Base-by-base conservation (phyloP, 92 coral and sea anemone species). In the Palythoa grandis region DNA sequence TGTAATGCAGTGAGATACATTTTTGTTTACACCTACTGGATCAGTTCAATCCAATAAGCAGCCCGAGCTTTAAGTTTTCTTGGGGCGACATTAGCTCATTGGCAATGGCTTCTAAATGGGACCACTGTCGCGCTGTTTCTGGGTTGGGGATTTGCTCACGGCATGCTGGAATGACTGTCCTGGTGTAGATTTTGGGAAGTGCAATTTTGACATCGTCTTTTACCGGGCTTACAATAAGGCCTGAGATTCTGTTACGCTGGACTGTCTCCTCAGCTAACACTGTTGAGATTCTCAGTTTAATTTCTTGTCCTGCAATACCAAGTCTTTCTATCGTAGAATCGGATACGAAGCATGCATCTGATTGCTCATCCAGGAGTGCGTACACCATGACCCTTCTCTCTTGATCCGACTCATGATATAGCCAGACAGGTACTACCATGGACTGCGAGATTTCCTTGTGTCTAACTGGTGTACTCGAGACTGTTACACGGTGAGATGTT, bases 101-200 rank as follows among this genome's bases (percentile, higher is more conserved):
- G 14, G 94, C 79, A 40, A 91, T 88, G 67, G 74, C 85, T 58
- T 20, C 61, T 72, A 82, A 67, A 67, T 67, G 72, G 39, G 15
- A 24, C 37, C 72, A 67, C 72, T 67, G 72, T 16, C 83, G 85
- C 2, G 93, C 93, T 35, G 88, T 29, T 60, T 92, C 93, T 13
- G 88, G 95, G 76, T 89, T 89, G 15, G 95, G 95, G 25, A 92
- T 92, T 69, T 92, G 92, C 8, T 74, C 79, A 4, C 89, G 88
- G 29, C 86, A 50, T 12, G 88, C 92, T 19, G 95, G 93, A 25
- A 87, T 89, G 70, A 68, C 67, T 20, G 65, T 48, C 66, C 89
- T 84, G 54, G 91, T 83, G 65, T 84, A 91, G 72, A 72, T 57
- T 54, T 23, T 77, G 17, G 95, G 91, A 3, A 92, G 82, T n/a